Evolutionary conservation across 2,888 invertebrate genomes (phyloP).

Genomic region (Eristalis intricaria): DNA sequence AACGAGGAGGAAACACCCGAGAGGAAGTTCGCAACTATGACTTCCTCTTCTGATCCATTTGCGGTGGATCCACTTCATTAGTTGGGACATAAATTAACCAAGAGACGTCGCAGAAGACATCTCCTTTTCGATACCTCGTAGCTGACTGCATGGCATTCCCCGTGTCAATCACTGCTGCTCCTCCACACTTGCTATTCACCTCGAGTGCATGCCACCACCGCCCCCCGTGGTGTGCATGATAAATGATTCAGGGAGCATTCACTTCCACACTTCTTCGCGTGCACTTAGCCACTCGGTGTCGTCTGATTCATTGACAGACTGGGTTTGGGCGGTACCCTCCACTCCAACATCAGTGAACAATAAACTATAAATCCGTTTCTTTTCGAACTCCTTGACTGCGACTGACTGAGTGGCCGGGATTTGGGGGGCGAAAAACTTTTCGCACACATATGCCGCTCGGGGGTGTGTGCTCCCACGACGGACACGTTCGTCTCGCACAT

Average conservation of each 20-base stretch:
- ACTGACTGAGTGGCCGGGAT: constrained; percentile 10
- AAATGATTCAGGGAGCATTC: constrained; percentile 33
- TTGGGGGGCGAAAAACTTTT: neutral
- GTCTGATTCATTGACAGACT: constrained; percentile 24
- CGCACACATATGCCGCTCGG: neutral
- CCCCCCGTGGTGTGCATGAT: constrained; percentile 16
- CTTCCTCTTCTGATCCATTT: constrained; percentile 15
- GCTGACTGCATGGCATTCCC: constrained; percentile 18
- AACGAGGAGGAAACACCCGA: neutral
- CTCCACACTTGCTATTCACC: constrained; percentile 36
- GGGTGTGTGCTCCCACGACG: neutral
- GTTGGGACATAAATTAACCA: constrained; percentile 61
- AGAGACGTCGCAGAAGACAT: constrained; percentile 33
- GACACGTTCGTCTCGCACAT: constrained; percentile 24
- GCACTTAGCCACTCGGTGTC: constrained; percentile 43
- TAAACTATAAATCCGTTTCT: constrained; percentile 51
- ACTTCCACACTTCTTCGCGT: constrained; percentile 24
- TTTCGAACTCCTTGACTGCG: constrained; percentile 34
- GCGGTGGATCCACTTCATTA: constrained; percentile 61
- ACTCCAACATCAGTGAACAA: constrained; percentile 18
- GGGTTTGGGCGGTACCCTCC: neutral
- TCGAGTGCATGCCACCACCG: constrained; percentile 34
- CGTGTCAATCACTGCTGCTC: constrained; percentile 37
- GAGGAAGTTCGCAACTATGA: neutral
- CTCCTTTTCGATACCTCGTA: constrained; percentile 25